phyloP scores from a whole-genome alignment of 64 coral and sea anemone species.

The Acropora yongei region DNA sequence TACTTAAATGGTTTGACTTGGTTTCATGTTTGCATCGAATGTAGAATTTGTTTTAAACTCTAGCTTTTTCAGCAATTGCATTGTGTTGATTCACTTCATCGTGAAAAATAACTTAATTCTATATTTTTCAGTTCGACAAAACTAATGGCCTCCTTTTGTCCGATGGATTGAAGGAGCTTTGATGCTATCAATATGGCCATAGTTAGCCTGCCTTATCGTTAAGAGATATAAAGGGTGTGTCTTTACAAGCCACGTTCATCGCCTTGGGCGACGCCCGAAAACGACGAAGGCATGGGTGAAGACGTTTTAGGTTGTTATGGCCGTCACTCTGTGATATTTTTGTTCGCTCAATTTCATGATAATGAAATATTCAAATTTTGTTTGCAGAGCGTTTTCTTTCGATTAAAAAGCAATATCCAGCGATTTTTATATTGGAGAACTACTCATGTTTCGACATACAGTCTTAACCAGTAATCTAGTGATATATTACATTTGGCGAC shows the following conservation, averaged over 20 bases:
- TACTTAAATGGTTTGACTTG: background rate
- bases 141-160: background rate
- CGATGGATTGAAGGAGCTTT: background rate
- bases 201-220: background rate
- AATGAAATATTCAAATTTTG: slow-evolving; percentile 46
- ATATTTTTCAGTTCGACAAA: background rate
- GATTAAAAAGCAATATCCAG: background rate
- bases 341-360: background rate
- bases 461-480: background rate
- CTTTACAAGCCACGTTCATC: background rate
- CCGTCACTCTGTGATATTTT: background rate
- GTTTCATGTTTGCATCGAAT: background rate
- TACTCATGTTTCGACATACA: background rate
- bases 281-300: no score
- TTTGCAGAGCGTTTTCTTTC: slow-evolving; percentile 2
- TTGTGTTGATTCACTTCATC: background rate
- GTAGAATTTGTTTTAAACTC: background rate
- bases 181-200: background rate
- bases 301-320: no score
- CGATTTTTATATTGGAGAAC: background rate
- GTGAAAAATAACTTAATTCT: background rate
- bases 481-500: slow-evolving; percentile 3
- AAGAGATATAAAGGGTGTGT: background rate
- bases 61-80: background rate
- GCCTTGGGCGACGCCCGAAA: background rate